phyloP scores from a whole-genome alignment of 2,113 vertebrate species.

The Dryoscopus gambensis region DNA sequence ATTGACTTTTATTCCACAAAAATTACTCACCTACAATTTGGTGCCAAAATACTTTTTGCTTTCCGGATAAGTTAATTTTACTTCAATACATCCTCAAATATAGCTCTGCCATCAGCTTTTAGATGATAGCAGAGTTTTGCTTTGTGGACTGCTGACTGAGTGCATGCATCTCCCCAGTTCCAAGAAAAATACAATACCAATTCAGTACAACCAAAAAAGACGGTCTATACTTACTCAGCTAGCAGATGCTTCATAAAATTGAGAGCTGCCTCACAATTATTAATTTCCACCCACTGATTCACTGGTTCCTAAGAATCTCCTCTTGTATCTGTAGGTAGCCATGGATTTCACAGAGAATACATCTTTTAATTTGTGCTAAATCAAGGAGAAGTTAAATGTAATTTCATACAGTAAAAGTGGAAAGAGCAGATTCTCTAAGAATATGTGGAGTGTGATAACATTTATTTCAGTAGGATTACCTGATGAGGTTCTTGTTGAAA shows the following conservation, averaged over 20 bases:
- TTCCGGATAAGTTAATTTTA: background rate
- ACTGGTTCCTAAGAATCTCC: background rate
- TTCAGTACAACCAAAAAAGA: background rate
- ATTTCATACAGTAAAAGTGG: background rate
- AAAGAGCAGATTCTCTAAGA: background rate
- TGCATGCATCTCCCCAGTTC: background rate
- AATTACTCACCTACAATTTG: accelerated
- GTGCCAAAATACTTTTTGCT: background rate
- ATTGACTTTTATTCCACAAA: background rate
- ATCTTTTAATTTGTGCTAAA: background rate
- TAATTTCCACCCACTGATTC: background rate
- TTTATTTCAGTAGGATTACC: background rate
- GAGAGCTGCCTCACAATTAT: background rate
- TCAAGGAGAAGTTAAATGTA: background rate
- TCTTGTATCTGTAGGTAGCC: background rate
- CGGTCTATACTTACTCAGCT: background rate
- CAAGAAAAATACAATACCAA: background rate
- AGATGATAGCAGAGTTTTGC: background rate
- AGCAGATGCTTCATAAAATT: background rate
- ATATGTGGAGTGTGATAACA: background rate
- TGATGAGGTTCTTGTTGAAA: background rate
- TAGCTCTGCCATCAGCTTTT: background rate
- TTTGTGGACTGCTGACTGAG: background rate
- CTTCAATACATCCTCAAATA: background rate
- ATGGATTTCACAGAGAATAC: background rate